Evolutionary conservation across 2,797 vertebrate genomes (phyloP), one percentile per base, ranked within the genome.

Genomic region (Sebastes taczanowskii): DNA sequence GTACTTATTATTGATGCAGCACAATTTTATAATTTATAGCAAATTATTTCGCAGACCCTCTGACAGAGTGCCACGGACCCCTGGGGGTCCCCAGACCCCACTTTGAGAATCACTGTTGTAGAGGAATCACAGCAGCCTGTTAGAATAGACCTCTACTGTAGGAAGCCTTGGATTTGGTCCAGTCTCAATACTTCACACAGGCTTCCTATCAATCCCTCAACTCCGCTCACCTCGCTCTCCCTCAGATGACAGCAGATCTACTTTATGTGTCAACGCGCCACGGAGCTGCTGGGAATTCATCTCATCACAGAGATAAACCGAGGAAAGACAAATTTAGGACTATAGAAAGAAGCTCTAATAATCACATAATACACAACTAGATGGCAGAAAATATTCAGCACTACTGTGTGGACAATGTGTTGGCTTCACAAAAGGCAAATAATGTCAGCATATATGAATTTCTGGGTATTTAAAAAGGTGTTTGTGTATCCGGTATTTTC

Each of bases 81-180:
- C 13, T 38, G 13, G 35, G 35, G 35, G 35, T 42, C 13, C 13
- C 38, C 38, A 38, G 38, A 38, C 38, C 14, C 38, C 14, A 42
- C 38, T 42, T 42, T 42, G 38, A 42, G 38, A 42, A 42, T 42
- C 9, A 30, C 46, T 63, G 16, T 4, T 20, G 64, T 6, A 32
- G 18, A 16, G 27, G 5, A 77, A 27, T 55, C 27, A 58, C 14
- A 69, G 34, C 23, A 25, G 38, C 4, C 9, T 53, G 23, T 60
- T 65, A 27, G n/a, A 23, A 14, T 1, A 2, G n/a, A 46, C 42
- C 32, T 64, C 14, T 7, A 20, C 81, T 76, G 85, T 77, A 82
- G 81, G 52, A 71, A 30, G 29, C 14, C 55, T 56, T 80, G 83
- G 71, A 76, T 20, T 25, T 6, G 55, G 35, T 78, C 73, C 76